Percentiles rank a stretch among this genome's conserved stretches.
These are phyloP conservation scores for Contarinia nasturtii DNA, from an alignment of 1,140 invertebrate species.

Conservation along the genomic window DNA sequence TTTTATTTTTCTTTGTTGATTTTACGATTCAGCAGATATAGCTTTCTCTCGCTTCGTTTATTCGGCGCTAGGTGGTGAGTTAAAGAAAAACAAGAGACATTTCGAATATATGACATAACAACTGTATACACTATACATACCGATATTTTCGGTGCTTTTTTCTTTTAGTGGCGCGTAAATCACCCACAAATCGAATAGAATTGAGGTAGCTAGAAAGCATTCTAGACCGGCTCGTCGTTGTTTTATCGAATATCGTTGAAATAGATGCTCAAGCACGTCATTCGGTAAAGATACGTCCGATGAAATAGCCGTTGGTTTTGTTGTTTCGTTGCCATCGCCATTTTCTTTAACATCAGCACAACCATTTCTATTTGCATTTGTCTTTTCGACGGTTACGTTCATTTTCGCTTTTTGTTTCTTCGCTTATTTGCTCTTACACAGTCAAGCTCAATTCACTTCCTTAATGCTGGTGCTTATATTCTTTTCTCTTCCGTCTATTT, in stretches of 20 bases:
- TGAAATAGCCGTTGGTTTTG: conserved; percentile 6
- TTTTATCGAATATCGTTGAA: conserved; percentile 51
- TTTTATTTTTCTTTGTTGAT: neutral
- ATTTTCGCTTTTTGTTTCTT: neutral
- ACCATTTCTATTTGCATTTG: neutral
- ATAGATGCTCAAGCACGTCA: conserved; percentile 46
- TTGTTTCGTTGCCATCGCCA: neutral
- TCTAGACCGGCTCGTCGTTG: conserved; percentile 58
- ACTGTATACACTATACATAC: conserved; percentile 9
- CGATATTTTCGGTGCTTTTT: conserved; percentile 16
- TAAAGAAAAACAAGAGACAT: neutral
- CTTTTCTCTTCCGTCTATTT: too few species aligned
- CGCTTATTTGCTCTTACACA: too few species aligned
- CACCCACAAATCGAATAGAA: conserved; percentile 45
- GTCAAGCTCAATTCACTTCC: too few species aligned
- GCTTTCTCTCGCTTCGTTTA: too few species aligned
- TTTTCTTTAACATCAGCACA: neutral
- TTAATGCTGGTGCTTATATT: too few species aligned
- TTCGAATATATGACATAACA: neutral
- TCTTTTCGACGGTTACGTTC: neutral
- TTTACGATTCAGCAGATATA: neutral
- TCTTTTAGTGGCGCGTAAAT: conserved; percentile 32
- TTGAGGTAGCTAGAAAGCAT: conserved; percentile 46
- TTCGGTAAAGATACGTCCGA: conserved; percentile 27
- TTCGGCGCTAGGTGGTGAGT: neutral